phyloP scores from a whole-genome alignment of 2,797 vertebrate species.

The Anguilla obscura region DNA sequence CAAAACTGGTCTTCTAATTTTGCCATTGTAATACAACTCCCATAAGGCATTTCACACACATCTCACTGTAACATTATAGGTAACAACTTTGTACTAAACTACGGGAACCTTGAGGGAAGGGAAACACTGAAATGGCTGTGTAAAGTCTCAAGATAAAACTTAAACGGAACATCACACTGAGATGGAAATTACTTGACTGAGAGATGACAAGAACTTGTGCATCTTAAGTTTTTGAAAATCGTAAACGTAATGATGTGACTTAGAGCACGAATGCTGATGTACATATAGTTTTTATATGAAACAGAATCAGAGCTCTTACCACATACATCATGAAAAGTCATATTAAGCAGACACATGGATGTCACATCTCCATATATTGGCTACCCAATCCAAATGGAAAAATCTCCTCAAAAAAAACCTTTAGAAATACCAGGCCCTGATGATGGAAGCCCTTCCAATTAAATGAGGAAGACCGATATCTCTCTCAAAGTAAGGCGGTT shows the following conservation, averaged over 20 bases:
- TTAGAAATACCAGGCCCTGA: not conserved
- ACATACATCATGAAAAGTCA: too few species aligned
- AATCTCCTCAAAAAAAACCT: not conserved
- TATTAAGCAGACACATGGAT: not conserved
- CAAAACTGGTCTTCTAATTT: not conserved
- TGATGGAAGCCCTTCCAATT: not conserved
- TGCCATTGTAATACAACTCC: not conserved
- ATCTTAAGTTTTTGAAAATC: too few species aligned
- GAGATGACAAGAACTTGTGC: not conserved
- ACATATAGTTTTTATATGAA: too few species aligned
- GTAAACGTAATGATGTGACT: too few species aligned
- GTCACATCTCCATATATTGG: not conserved
- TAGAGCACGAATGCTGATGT: too few species aligned
- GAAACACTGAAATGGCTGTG: not conserved
- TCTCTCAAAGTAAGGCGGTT: not conserved
- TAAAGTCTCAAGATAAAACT: not conserved
- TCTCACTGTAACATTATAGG: not conserved
- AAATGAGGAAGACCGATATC: not conserved
- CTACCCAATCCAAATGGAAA: not conserved
- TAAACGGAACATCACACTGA: not conserved
- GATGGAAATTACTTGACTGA: not conserved
- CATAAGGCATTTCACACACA: not conserved
- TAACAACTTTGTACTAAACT: not conserved
- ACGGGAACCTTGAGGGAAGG: not conserved
- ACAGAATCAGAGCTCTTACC: too few species aligned